These are phyloP conservation scores for Accipiter virgatus DNA, from an alignment of 2,113 vertebrate genomes.

Conservation along the genomic window DNA sequence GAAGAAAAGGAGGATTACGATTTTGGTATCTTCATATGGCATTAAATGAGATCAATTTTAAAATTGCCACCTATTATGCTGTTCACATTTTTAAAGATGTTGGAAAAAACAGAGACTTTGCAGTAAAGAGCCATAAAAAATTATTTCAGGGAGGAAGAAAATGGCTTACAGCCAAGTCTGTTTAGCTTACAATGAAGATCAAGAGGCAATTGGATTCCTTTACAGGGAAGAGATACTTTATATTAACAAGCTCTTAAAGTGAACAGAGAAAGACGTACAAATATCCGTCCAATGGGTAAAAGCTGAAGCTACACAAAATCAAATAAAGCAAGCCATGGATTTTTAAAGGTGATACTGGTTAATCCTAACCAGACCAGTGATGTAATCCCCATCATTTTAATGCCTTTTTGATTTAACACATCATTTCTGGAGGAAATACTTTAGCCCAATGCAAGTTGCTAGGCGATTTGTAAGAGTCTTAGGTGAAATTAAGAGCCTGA, in stretches of 20 bases:
- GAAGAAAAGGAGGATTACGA: neutral
- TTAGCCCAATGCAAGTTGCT: neutral
- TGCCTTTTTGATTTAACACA: neutral
- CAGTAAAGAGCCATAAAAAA: neutral
- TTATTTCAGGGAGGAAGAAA: neutral
- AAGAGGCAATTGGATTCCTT: constrained; percentile 20
- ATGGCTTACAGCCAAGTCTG: neutral
- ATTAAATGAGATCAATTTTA: neutral
- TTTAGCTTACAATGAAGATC: neutral
- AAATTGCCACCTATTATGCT: neutral
- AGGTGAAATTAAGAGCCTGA: neutral
- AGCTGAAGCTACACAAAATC: neutral
- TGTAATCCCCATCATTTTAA: neutral
- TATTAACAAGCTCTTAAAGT: neutral
- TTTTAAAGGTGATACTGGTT: neutral
- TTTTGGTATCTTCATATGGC: neutral
- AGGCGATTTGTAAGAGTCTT: neutral
- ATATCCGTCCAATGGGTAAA: neutral
- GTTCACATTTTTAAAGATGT: neutral
- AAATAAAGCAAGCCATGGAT: neutral
- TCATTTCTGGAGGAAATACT: neutral
- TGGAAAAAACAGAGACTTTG: neutral
- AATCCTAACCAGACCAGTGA: neutral
- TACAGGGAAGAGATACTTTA: constrained; percentile 7
- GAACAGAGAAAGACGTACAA: neutral